These are phyloP conservation scores for Ciconia boyciana DNA, from an alignment of 2,113 vertebrate species.

Conservation along the genomic window DNA sequence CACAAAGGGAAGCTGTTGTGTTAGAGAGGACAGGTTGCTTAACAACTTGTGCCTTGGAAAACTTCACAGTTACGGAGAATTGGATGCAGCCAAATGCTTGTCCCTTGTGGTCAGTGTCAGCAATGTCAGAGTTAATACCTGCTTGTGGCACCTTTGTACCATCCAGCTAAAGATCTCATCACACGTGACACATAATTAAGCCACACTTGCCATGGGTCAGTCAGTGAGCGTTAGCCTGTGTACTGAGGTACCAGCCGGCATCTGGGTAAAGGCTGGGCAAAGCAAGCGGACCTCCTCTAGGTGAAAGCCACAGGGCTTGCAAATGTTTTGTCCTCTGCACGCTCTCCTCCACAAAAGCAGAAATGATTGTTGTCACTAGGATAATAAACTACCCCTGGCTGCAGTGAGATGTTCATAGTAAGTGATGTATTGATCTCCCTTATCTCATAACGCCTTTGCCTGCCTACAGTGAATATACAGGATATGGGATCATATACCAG, in stretches of 20 bases:
- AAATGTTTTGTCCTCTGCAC: background rate
- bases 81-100: background rate
- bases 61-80: background rate
- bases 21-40: background rate
- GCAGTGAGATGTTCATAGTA: background rate
- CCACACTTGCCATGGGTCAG: background rate
- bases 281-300: background rate
- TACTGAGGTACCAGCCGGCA: background rate
- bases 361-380: background rate
- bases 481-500: background rate
- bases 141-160: background rate
- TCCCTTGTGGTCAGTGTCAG: background rate
- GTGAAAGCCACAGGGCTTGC: background rate
- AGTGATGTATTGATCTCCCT: background rate
- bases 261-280: background rate
- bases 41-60: background rate
- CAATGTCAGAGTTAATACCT: background rate
- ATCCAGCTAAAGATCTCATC: background rate
- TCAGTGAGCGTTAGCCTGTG: background rate
- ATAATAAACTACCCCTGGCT: background rate
- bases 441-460: background rate
- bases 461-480: background rate
- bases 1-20: background rate
- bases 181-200: background rate
- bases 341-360: background rate